phyloP scores from a whole-genome alignment of 2,113 vertebrate species.

The Nesoenas mayeri region DNA sequence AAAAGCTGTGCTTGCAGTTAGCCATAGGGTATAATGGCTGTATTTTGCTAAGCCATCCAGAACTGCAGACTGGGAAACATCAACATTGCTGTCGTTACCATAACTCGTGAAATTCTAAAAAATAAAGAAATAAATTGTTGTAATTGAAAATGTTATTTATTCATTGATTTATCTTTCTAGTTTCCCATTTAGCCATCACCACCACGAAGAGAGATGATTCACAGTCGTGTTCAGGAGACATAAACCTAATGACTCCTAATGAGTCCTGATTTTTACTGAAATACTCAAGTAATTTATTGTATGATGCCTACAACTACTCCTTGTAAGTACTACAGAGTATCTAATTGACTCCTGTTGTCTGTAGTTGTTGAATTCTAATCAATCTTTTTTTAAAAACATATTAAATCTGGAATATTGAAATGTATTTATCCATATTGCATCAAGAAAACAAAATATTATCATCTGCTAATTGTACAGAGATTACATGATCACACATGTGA shows the following conservation, averaged over 20 bases:
- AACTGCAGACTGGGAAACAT: conserved; percentile 58
- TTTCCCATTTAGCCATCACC: background rate
- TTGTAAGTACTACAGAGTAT: background rate
- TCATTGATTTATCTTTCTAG: background rate
- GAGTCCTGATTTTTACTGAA: background rate
- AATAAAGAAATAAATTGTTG: background rate
- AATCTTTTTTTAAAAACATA: background rate
- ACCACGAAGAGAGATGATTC: background rate
- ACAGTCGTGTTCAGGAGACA: background rate
- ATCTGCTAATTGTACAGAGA: background rate
- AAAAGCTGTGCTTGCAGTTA: conserved; percentile 78
- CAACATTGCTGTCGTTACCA: conserved; percentile 47
- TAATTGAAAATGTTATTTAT: background rate
- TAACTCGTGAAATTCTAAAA: conserved; percentile 76
- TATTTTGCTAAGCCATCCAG: conserved; percentile 78
- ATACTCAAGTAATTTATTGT: background rate
- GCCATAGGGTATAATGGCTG: conserved; percentile 78
- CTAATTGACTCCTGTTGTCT: background rate
- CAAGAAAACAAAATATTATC: background rate
- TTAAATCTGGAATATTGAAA: background rate
- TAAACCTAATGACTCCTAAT: background rate
- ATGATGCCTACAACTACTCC: background rate
- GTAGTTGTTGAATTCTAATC: background rate
- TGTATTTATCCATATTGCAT: background rate
- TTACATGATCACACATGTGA: background rate